Base-by-base conservation (phyloP, 2,888 invertebrate species). In the Ethmia dodecea region DNA sequence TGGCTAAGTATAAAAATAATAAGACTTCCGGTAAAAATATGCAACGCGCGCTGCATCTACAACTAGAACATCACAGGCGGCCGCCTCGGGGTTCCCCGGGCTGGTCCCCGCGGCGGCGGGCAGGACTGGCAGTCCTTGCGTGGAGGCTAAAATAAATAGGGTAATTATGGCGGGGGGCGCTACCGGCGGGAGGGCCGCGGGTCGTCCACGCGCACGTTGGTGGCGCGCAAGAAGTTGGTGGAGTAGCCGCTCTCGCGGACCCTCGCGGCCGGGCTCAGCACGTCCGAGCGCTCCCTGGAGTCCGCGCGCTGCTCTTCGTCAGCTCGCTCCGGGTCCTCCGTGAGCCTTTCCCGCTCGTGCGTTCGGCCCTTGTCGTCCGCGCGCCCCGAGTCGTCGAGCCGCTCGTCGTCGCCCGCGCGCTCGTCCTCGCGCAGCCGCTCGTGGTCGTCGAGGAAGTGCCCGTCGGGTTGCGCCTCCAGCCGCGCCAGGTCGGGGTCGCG, bases 1-100 rank as follows among this genome's bases (percentile, higher is more conserved):
- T 39, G 49, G 46, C 71, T 79, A 66, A 35, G 66, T 83, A 81
- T 70, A 83, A 83, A 83, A 81, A 70, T 74, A 77, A 61, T 62
- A 73, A 74, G 58, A 54, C 43, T 47, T 36, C 42, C 40, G 31
- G 45, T 51, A 42, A 57, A 52, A 46, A 49, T 36, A 35, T n/a
- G n/a, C n/a, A 55, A 49, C 42, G 48, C 46, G 43, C 47, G 54
- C 55, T 66, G n/a, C n/a, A n/a, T n/a, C n/a, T n/a, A n/a, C 48
- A 64, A 67, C 67, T 74, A 75, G 51, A 60, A 60, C 55, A 74
- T 76, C 71, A 68, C 72, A 68, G 65, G 59, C 43, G 40, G 28
- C 26, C 35, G 38, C 43, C 11, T 3, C 3, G 11, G 26, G 6
- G 10, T 26, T 12, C 11, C 11, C 6, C 2, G n/a, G 12, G 11